Base-by-base conservation (phyloP, 1,140 invertebrate genomes). In the Zaprionus camerounensis region DNA sequence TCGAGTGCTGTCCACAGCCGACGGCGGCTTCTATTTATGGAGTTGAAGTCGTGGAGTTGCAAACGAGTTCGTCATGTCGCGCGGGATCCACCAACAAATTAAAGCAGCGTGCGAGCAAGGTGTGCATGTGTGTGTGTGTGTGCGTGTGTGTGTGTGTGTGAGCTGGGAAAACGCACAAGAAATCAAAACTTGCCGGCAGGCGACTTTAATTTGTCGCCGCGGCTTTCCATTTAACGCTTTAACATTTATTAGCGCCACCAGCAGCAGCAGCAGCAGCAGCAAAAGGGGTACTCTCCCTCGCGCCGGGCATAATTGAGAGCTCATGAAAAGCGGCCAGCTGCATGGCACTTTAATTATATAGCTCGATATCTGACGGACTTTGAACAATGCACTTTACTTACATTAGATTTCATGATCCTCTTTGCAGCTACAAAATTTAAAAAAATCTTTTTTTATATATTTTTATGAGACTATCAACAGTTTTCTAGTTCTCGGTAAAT, bases 31-130 rank as follows among this genome's bases (percentile, higher is more conserved):
- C 81, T 88, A 81, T 88, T 88, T 88, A 88, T 38, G 36, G 62
- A 46, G 58, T 34, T 26, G 66, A 15, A 34, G 38, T 55, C 51
- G n/a, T 15, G 20, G 67, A 34, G 41, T 46, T 22, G 17, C 49
- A 75, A 87, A 87, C 83, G 58, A 88, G 83, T 87, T 87, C 77
- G 84, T 34, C 57, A n/a, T 56, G 68, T 71, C 80, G 68, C 80
- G 71, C 22, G 63, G 55, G 81, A 79, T 79, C 66, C 82, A 82
- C 69, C 67, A 67, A 57, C 76, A 76, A 78, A 76, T 77, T 77
- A 80, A 75, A 74, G 59, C 77, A 63, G 55, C 66, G 77, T 71
- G 66, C 66, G 74, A 34, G 31, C 9, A 34, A 34, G 31, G 31
- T 38, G 36, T 64, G 73, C 61, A 1, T 20, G 20, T 20, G 20